A percentile compares a stretch with the other conserved stretches of the same genome.
These are phyloP conservation scores for Nothobranchius furzeri DNA, from an alignment of 2,113 vertebrate species.

Conservation along the genomic window DNA sequence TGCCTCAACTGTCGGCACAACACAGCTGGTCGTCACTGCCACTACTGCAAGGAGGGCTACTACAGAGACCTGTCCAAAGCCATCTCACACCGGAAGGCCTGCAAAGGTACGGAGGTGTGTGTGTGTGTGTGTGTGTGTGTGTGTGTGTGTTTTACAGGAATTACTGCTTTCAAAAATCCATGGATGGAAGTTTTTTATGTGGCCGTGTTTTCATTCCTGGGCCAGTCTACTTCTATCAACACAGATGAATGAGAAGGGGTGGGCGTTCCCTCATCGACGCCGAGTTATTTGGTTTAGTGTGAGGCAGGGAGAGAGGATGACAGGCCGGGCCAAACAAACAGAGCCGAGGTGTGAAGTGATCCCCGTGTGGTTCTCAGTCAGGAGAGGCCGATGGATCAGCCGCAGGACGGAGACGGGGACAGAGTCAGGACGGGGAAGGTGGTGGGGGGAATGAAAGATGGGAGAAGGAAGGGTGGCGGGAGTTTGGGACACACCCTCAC, in stretches of 20 bases:
- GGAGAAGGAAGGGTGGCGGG: constrained; percentile 11
- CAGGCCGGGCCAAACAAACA: constrained; percentile 85
- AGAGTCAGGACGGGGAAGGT: constrained; percentile 12
- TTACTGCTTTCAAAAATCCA: neutral
- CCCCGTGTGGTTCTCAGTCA: constrained; percentile 65
- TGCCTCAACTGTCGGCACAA: constrained; percentile 97
- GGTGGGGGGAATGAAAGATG: constrained; percentile 43
- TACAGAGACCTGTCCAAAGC: constrained; percentile 94
- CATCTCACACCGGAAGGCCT: constrained; percentile 95
- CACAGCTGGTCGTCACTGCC: constrained; percentile 93
- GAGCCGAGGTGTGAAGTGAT: constrained; percentile 80
- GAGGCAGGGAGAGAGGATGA: constrained; percentile 64
- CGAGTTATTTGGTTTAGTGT: constrained; percentile 72
- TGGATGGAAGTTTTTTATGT: neutral
- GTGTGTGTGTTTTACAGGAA: too few species aligned
- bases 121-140: neutral
- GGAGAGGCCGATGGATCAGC: constrained; percentile 37
- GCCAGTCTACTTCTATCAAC: constrained; percentile 57
- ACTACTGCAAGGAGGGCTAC: constrained; percentile 98
- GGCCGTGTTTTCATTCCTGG: constrained; percentile 38
- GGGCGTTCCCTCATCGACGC: constrained; percentile 59
- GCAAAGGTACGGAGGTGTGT: constrained; percentile 85
- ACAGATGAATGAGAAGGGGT: constrained; percentile 46
- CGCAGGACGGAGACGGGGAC: constrained; percentile 1
- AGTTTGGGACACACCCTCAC: constrained; percentile 44